phyloP scores from a whole-genome alignment of 2,113 vertebrate genomes.

The Cricetomys ansorgei region DNA sequence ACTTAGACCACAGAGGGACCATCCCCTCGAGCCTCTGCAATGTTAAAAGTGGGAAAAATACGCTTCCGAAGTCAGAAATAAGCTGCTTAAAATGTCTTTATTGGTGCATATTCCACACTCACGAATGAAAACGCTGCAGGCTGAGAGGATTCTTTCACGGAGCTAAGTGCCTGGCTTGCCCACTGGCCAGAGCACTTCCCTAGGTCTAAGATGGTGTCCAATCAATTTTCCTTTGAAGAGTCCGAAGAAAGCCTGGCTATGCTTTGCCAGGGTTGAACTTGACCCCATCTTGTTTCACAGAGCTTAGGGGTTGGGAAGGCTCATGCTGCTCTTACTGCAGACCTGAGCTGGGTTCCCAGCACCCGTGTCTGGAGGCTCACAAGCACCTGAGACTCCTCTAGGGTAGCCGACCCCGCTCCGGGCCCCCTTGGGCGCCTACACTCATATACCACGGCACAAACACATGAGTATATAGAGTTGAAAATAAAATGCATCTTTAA shows the following conservation, averaged over 20 bases:
- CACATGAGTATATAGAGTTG: too few species aligned
- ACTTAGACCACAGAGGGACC: neutral
- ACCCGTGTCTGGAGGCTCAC: neutral
- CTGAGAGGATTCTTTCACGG: neutral
- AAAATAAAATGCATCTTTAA: neutral
- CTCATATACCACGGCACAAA: neutral
- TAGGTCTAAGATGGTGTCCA: neutral
- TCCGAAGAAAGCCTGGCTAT: neutral
- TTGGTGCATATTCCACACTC: neutral
- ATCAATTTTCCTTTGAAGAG: neutral
- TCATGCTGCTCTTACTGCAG: neutral
- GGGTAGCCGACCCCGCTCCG: neutral
- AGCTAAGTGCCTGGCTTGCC: neutral
- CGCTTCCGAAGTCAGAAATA: neutral
- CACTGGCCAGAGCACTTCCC: neutral
- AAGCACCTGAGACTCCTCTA: neutral
- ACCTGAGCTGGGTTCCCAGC: neutral
- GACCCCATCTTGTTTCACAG: constrained; percentile 2
- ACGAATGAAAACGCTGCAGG: neutral
- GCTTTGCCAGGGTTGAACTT: neutral
- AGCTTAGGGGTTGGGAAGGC: neutral
- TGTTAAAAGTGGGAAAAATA: neutral
- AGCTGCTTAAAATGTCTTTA: neutral
- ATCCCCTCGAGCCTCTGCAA: neutral
- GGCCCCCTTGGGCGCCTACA: neutral